Percentiles rank a stretch among this genome's conserved stretches.
Conservation (phyloP, 2,888 invertebrate genomes). For the Watsonalla cultraria region DNA sequence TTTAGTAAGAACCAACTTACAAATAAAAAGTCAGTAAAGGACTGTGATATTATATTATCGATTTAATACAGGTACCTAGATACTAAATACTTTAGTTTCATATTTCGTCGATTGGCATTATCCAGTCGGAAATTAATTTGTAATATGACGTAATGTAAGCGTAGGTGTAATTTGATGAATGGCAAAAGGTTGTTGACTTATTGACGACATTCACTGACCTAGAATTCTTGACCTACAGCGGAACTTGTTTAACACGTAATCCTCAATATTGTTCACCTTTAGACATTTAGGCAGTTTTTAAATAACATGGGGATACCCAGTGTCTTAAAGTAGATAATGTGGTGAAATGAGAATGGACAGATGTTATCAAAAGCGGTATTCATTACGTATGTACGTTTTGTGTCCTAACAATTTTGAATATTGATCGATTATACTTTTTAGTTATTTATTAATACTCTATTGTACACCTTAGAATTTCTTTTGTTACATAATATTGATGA, state of each 20-base stretch:
- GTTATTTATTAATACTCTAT: too few species aligned
- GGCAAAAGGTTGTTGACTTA: not conserved
- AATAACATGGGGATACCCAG: not conserved
- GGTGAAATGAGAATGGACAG: not conserved
- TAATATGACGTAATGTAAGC: not conserved
- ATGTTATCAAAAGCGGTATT: not conserved
- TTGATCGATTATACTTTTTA: too few species aligned
- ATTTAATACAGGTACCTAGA: too few species aligned
- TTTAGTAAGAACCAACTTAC: too few species aligned
- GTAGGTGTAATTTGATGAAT: not conserved
- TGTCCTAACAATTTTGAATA: too few species aligned
- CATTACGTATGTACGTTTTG: too few species aligned
- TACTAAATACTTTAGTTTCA: not conserved
- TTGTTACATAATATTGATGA: too few species aligned
- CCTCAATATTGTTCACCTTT: not conserved
- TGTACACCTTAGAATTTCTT: too few species aligned
- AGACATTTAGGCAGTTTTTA: not conserved
- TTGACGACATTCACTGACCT: not conserved
- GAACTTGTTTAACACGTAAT: slow-evolving; percentile 1
- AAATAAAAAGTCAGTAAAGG: too few species aligned
- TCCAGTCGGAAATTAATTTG: not conserved
- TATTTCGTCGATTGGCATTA: not conserved
- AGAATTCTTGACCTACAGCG: not conserved
- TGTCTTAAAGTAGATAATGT: not conserved
- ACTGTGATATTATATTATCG: too few species aligned